A percentile compares a stretch with the other conserved stretches of the same genome.
phyloP scores from a whole-genome alignment of 37 sponge, comb jelly and placozoan species.

The Theonella swinhoei region DNA sequence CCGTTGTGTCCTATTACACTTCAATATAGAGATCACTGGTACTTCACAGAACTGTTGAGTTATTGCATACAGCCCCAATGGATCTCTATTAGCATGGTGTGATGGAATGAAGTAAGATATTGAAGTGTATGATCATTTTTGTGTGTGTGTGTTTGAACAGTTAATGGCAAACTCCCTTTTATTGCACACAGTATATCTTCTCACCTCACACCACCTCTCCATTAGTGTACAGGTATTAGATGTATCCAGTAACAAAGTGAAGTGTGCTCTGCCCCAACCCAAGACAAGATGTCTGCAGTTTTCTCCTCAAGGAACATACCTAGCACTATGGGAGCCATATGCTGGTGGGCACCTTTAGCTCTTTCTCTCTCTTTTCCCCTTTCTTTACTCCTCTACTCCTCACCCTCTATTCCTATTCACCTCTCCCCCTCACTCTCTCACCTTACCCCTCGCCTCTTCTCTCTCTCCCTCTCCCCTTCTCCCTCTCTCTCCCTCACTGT shows the following conservation, averaged over 20 bases:
- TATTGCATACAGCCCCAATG: constrained; percentile 57
- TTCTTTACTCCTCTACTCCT: too few species aligned
- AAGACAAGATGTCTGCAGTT: constrained; percentile 59
- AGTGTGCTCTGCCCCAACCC: constrained; percentile 34
- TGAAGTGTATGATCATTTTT: too few species aligned
- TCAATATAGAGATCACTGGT: not conserved
- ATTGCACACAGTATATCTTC: not conserved
- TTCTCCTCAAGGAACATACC: constrained; percentile 68
- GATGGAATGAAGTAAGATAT: constrained; percentile 68
- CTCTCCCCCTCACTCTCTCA: too few species aligned
- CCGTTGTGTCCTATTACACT: too few species aligned
- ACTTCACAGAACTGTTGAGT: constrained; percentile 49
- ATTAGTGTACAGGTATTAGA: constrained; percentile 61
- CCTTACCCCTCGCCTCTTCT: too few species aligned
- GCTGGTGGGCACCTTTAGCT: too few species aligned
- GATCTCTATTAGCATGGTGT: constrained; percentile 68
- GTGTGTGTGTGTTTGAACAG: too few species aligned
- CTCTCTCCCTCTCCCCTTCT: too few species aligned
- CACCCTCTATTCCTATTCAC: too few species aligned
- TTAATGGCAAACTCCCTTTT: too few species aligned
- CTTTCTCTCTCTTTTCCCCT: too few species aligned
- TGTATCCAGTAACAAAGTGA: not conserved
- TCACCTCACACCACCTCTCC: not conserved
- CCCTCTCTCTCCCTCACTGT: too few species aligned
- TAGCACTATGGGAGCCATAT: constrained; percentile 83